Evolutionary conservation across 2,797 vertebrate species (phyloP).

Genomic region (Lithobates sylvaticus): DNA sequence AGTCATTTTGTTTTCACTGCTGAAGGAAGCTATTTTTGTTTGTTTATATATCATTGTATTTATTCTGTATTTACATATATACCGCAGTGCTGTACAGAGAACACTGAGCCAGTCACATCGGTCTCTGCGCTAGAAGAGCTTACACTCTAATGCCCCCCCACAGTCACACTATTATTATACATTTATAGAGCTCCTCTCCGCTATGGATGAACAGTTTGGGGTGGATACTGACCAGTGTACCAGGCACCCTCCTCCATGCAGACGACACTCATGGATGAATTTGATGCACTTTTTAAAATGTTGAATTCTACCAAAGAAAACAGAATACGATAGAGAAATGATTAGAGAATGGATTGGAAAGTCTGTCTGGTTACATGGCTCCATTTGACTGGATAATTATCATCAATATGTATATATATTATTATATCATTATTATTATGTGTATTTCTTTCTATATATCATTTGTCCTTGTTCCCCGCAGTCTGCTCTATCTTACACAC

Average conservation of each 20-base stretch:
- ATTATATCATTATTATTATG: too few species aligned
- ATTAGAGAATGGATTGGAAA: too few species aligned
- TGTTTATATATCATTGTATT: too few species aligned
- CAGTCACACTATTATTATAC: not conserved
- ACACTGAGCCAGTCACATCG: not conserved
- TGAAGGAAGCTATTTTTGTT: too few species aligned
- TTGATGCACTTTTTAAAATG: conserved; percentile 89
- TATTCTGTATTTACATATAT: too few species aligned
- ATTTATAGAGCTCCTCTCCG: not conserved
- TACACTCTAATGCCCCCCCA: not conserved
- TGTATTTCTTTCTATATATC: too few species aligned
- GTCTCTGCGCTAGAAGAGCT: not conserved
- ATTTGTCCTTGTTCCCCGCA: too few species aligned
- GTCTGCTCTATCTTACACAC: too few species aligned
- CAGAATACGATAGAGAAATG: not conserved
- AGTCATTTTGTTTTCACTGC: too few species aligned
- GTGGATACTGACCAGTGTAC: conserved; percentile 85
- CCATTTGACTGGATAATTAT: too few species aligned
- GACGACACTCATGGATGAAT: conserved; percentile 88
- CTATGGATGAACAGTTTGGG: not conserved
- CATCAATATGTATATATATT: too few species aligned
- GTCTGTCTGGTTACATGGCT: too few species aligned
- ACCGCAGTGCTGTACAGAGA: not conserved
- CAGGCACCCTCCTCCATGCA: conserved; percentile 85
- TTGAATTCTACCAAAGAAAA: conserved; percentile 76